Evolutionary conservation across 1,140 invertebrate species (phyloP).

Genomic region (Streblospio benedicti): DNA sequence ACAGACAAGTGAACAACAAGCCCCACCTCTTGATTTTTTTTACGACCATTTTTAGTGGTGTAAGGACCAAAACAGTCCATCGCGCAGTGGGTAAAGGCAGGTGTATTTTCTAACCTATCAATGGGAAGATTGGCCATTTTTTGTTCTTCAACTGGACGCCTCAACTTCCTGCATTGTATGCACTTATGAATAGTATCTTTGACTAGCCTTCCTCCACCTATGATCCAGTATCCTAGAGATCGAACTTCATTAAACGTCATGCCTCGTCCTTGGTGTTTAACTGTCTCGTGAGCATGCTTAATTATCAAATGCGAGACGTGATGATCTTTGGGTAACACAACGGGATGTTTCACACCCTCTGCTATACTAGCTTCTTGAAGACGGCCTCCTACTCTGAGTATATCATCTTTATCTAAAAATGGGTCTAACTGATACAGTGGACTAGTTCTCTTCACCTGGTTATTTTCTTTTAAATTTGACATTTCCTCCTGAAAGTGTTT

Average conservation of each 20-base stretch:
- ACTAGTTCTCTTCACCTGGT: neutral
- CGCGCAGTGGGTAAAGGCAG: conserved; percentile 21
- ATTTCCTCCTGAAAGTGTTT: conserved; percentile 11
- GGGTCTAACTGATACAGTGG: conserved; percentile 18
- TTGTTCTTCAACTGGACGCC: conserved; percentile 12
- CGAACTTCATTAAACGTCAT: conserved; percentile 17
- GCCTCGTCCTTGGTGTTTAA: conserved; percentile 20
- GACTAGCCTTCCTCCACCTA: conserved; percentile 15
- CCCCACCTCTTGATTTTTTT: conserved; percentile 19
- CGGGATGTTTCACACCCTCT: conserved; percentile 17
- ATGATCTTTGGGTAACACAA: conserved; percentile 18
- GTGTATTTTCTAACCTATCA: conserved; percentile 17
- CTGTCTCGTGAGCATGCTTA: conserved; percentile 17
- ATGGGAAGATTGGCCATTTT: conserved; percentile 24
- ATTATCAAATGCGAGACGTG: conserved; percentile 19
- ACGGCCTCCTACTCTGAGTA: conserved; percentile 23
- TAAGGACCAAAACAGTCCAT: conserved; percentile 25
- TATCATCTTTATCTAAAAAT: conserved; percentile 20
- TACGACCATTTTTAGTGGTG: conserved; percentile 20
- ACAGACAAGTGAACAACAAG: conserved; percentile 23
- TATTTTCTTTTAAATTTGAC: neutral
- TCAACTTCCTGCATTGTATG: conserved; percentile 16
- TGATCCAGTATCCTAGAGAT: conserved; percentile 22
- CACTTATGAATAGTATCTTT: conserved; percentile 20
- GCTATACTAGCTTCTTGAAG: conserved; percentile 1